Conservation (phyloP, 2,888 invertebrate species). For the Acleris laterana region DNA sequence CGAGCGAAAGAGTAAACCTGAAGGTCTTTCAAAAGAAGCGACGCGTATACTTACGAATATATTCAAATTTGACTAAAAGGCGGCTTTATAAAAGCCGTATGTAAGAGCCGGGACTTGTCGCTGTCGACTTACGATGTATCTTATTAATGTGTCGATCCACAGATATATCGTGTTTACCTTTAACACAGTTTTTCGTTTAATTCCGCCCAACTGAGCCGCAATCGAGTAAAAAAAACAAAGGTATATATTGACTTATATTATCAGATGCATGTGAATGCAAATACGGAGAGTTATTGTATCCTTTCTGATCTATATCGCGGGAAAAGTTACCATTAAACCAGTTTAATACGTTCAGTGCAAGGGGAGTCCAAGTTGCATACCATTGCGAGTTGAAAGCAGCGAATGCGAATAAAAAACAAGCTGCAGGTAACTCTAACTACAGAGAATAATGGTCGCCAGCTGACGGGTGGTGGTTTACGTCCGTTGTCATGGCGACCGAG, state of each 20-base stretch:
- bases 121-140: slow-evolving; percentile 70
- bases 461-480: slow-evolving; percentile 82
- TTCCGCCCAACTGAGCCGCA: slow-evolving; percentile 37
- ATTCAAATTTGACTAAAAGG: slow-evolving; percentile 5
- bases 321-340: slow-evolving; percentile 64
- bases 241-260: slow-evolving; percentile 3
- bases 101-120: slow-evolving; percentile 75
- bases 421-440: slow-evolving; percentile 72
- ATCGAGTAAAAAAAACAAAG: slow-evolving; percentile 43
- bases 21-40: too few relatives aligned
- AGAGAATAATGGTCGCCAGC: slow-evolving; percentile 80
- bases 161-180: slow-evolving; percentile 61
- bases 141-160: slow-evolving; percentile 74
- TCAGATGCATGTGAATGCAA: slow-evolving; percentile 48
- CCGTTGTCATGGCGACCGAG: slow-evolving; percentile 79
- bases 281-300: slow-evolving; percentile 57
- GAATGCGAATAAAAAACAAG: too few relatives aligned
- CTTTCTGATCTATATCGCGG: slow-evolving; percentile 61
- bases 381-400: too few relatives aligned
- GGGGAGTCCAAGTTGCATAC: too few relatives aligned
- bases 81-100: slow-evolving; percentile 13
- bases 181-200: slow-evolving; percentile 50
- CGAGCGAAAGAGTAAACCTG: too few relatives aligned
- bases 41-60: too few relatives aligned
- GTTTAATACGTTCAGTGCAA: slow-evolving; percentile 38